Conservation (phyloP, 2,888 invertebrate species). For the Metellina segmentata region DNA sequence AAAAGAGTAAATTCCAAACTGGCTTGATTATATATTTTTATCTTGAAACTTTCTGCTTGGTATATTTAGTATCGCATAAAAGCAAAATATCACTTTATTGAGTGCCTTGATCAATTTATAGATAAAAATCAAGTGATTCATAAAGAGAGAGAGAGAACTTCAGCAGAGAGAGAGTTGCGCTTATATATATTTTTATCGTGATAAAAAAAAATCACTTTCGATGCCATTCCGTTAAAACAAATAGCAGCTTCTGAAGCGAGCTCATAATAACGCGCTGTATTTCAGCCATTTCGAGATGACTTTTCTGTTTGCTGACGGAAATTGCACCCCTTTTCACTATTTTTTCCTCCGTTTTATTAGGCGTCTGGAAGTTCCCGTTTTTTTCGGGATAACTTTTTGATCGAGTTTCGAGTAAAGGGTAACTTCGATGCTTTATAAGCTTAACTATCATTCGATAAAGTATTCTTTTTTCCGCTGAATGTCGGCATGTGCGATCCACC, state of each 20-base stretch:
- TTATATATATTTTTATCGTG: not conserved
- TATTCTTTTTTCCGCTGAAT: not conserved
- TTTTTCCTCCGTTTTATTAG: constrained; percentile 14
- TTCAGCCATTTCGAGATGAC: constrained; percentile 41
- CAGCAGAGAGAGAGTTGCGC: not conserved
- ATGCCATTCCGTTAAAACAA: constrained; percentile 55
- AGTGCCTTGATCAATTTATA: not conserved
- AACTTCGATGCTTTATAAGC: not conserved
- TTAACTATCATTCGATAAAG: constrained; percentile 27
- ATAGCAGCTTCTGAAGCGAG: constrained; percentile 35
- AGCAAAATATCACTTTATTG: not conserved
- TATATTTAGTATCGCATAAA: not conserved
- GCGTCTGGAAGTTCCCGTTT: not conserved
- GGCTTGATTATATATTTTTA: not conserved
- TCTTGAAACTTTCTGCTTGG: not conserved
- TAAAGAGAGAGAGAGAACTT: not conserved
- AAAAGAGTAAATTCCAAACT: not conserved
- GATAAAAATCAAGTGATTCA: not conserved
- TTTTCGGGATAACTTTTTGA: constrained; percentile 3
- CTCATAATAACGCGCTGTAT: constrained; percentile 28
- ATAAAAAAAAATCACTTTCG: constrained; percentile 26
- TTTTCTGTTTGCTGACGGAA: constrained; percentile 58
- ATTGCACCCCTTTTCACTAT: constrained; percentile 25
- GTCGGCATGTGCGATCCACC: not conserved
- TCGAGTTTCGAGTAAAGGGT: constrained; percentile 3